phyloP scores from a whole-genome alignment of 2,113 vertebrate species.

The Sander lucioperca region DNA sequence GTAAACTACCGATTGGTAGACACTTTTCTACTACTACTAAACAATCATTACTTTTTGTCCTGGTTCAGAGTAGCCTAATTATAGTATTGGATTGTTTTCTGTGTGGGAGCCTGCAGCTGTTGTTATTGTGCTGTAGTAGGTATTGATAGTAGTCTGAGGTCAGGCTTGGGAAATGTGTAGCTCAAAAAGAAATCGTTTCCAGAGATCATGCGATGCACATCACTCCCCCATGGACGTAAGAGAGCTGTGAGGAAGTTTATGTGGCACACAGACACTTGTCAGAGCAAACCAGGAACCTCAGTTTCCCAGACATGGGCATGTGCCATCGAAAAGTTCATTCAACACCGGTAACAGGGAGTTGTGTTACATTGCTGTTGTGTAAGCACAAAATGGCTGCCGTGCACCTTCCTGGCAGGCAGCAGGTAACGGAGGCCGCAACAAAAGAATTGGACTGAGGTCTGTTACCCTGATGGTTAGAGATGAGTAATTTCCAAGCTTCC shows the following conservation, averaged over 20 bases:
- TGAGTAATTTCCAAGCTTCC: constrained; percentile 12
- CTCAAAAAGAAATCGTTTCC: constrained; percentile 26
- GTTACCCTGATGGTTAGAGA: background rate
- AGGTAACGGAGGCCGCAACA: background rate
- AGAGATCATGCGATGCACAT: constrained; percentile 12
- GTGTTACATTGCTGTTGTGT: constrained; percentile 16
- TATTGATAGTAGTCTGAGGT: constrained; percentile 60
- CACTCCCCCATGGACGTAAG: background rate
- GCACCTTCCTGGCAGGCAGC: constrained; percentile 39
- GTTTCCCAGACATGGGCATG: constrained; percentile 3
- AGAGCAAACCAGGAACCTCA: background rate
- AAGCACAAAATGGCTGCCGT: constrained; percentile 64
- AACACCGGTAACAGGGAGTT: background rate
- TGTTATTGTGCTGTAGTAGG: constrained; percentile 39
- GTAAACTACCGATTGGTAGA: background rate
- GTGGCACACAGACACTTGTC: background rate
- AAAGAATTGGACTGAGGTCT: background rate
- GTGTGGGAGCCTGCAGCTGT: constrained; percentile 53
- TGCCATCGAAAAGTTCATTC: background rate
- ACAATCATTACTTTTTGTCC: constrained; percentile 32
- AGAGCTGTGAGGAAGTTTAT: background rate
- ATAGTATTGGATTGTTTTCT: constrained; percentile 73
- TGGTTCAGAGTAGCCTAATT: constrained; percentile 57
- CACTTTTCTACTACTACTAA: constrained; percentile 29
- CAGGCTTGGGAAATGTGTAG: constrained; percentile 6